These are phyloP conservation scores for Holacanthella duospinosa DNA, from an alignment of 2,888 invertebrate genomes.

Conservation along the genomic window DNA sequence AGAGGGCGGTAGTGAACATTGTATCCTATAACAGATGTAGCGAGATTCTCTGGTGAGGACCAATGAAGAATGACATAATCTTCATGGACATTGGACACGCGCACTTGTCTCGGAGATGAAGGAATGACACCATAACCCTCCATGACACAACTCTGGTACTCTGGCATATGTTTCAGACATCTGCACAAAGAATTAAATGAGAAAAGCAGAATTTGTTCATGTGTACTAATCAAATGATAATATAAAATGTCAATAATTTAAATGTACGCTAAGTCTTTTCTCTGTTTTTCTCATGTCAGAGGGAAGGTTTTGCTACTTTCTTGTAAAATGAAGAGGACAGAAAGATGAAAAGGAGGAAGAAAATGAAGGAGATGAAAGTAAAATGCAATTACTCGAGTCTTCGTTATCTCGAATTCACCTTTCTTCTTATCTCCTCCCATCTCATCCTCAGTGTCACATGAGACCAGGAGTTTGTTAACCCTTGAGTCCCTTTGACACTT, in stretches of 20 bases:
- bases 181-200: slow-evolving; percentile 41
- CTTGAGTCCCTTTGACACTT: background rate
- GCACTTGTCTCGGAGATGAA: slow-evolving; percentile 56
- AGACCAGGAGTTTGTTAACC: background rate
- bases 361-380: slow-evolving; percentile 8
- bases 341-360: slow-evolving; percentile 5
- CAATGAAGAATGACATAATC: slow-evolving; percentile 69
- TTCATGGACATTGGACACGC: slow-evolving; percentile 59
- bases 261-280: background rate
- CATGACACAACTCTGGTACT: slow-evolving; percentile 68
- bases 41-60: slow-evolving; percentile 58
- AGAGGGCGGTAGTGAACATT: slow-evolving; percentile 53
- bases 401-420: slow-evolving; percentile 6
- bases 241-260: slow-evolving; percentile 2
- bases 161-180: slow-evolving; percentile 69
- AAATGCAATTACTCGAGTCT: slow-evolving; percentile 14
- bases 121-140: slow-evolving; percentile 76
- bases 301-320: background rate
- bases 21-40: slow-evolving; percentile 59
- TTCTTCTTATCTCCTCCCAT: slow-evolving; percentile 1
- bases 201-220: background rate
- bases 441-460: background rate
- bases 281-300: background rate
- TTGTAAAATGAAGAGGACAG: background rate
- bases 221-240: background rate